A percentile compares a stretch with the other conserved stretches of the same genome.
Conservation (phyloP, 1,140 invertebrate genomes). For the Drosophila melanica region DNA sequence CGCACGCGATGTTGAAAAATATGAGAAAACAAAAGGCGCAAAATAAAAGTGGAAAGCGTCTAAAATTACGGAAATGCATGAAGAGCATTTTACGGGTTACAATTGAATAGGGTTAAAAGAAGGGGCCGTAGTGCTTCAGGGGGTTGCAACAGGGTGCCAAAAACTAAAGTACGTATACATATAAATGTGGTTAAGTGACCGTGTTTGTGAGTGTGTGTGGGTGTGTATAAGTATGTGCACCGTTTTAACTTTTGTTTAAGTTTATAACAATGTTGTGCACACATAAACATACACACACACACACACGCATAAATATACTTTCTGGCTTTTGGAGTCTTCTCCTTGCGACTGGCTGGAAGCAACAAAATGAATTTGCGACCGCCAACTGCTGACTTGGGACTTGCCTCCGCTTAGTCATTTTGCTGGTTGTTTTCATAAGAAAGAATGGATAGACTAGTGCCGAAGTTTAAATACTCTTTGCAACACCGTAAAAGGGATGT, state of each 20-base stretch:
- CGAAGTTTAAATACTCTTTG: neutral
- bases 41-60: constrained; percentile 62
- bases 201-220: constrained; percentile 3
- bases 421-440: constrained; percentile 21
- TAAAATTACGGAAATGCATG: constrained; percentile 68
- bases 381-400: constrained; percentile 15
- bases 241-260: constrained; percentile 50
- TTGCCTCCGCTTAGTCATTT: constrained; percentile 35
- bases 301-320: neutral
- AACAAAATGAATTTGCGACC: constrained; percentile 47
- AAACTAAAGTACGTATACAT: constrained; percentile 10
- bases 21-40: constrained; percentile 67
- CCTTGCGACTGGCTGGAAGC: constrained; percentile 36
- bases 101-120: constrained; percentile 5
- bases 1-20: constrained; percentile 45
- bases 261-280: constrained; percentile 41
- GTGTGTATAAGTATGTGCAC: neutral
- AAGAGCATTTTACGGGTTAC: constrained; percentile 35
- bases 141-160: constrained; percentile 17
- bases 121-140: too few relatives aligned
- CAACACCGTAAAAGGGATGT: too few relatives aligned
- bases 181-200: constrained; percentile 26
- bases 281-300: constrained; percentile 8
- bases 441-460: neutral
- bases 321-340: constrained; percentile 24